Conservation (phyloP, 2,888 invertebrate species). For the Agrochola litura region DNA sequence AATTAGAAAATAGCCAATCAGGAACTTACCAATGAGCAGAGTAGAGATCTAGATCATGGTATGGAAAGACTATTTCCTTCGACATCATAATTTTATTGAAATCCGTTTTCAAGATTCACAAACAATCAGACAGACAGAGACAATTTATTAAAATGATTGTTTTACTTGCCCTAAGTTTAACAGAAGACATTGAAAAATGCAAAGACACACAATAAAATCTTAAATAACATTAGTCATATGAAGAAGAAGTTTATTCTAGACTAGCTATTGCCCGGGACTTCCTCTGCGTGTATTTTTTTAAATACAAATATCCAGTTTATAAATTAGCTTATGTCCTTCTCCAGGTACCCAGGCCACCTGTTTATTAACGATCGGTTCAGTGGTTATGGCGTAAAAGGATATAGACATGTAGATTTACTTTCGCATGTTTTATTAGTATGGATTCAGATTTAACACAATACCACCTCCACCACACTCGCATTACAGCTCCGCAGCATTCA, state of each 20-base stretch:
- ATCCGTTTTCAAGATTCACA: no score
- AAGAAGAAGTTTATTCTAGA: no score
- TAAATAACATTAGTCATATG: no score
- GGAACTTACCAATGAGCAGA: no score
- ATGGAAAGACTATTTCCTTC: no score
- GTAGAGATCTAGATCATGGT: no score
- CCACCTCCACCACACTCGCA: slow-evolving; percentile 55
- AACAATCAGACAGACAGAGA: no score
- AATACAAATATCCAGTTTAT: neutral
- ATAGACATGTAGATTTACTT: neutral
- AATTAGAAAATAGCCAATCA: neutral
- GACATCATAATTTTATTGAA: no score
- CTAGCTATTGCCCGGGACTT: no score
- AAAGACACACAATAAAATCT: neutral
- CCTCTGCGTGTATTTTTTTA: no score
- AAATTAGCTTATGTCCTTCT: neutral
- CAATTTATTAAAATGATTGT: neutral
- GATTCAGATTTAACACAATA: neutral
- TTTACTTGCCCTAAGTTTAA: neutral
- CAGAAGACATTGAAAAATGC: neutral
- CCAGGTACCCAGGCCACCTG: neutral
- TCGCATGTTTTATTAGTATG: neutral
- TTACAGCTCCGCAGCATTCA: slow-evolving; percentile 47
- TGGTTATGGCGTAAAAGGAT: neutral
- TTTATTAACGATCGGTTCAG: neutral